phyloP scores from a whole-genome alignment of 1,140 invertebrate species.

The Drosophila miranda region DNA sequence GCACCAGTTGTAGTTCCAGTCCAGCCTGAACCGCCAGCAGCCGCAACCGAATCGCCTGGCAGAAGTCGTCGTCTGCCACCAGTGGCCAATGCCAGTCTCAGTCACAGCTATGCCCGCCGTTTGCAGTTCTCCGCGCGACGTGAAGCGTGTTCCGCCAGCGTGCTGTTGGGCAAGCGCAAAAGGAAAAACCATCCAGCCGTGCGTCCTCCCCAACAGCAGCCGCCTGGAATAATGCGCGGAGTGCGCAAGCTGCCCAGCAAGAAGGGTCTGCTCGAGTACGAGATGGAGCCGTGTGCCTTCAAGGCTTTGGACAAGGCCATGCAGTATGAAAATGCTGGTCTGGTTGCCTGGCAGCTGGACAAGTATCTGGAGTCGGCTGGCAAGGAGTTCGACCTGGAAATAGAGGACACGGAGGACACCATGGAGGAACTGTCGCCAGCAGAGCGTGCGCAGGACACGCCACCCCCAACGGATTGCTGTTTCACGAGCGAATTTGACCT shows the following conservation, averaged over 20 bases:
- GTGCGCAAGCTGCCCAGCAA: slow-evolving; percentile 73
- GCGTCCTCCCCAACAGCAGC: slow-evolving; percentile 16
- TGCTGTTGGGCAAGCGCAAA: slow-evolving; percentile 47
- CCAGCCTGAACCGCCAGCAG: background rate
- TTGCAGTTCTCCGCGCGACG: slow-evolving; percentile 31
- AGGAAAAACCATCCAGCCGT: slow-evolving; percentile 19
- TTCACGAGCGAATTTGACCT: slow-evolving; percentile 78
- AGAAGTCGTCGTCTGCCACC: slow-evolving; percentile 46
- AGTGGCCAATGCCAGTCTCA: slow-evolving; percentile 3
- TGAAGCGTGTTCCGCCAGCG: slow-evolving; percentile 8
- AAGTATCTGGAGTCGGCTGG: slow-evolving; percentile 63
- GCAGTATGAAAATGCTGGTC: slow-evolving; percentile 54
- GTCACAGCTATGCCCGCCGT: slow-evolving; percentile 49
- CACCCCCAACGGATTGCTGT: slow-evolving; percentile 67
- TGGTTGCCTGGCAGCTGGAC: slow-evolving; percentile 69
- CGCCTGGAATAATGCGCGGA: slow-evolving; percentile 30
- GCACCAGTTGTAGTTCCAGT: background rate
- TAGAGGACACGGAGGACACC: background rate
- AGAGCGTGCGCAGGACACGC: slow-evolving; percentile 36
- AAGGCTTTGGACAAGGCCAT: slow-evolving; percentile 55
- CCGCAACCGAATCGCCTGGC: slow-evolving; percentile 6
- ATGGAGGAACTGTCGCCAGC: background rate
- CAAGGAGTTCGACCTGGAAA: slow-evolving; percentile 56
- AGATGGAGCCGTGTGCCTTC: slow-evolving; percentile 63
- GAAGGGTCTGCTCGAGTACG: slow-evolving; percentile 73